phyloP scores from a whole-genome alignment of 1,140 invertebrate genomes.

The Oryzaephilus surinamensis region DNA sequence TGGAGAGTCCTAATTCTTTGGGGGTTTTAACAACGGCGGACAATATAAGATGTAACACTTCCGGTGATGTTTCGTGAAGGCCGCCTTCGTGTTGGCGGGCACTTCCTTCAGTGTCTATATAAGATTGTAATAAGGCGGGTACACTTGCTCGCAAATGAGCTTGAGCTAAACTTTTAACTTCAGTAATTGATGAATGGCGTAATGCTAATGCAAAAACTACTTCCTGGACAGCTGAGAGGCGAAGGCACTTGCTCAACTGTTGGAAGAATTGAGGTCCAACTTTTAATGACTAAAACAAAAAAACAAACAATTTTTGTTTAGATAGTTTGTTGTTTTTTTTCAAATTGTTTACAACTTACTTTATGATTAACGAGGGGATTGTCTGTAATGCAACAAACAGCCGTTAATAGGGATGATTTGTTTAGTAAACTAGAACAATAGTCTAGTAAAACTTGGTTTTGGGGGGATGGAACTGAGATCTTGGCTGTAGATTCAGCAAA shows the following conservation, averaged over 20 bases:
- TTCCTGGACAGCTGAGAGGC: conserved; percentile 77
- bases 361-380: conserved; percentile 51
- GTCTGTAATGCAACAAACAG: conserved; percentile 70
- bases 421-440: conserved; percentile 59
- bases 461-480: conserved; percentile 45
- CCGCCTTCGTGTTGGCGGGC: conserved; percentile 64
- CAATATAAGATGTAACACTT: conserved; percentile 76
- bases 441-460: conserved; percentile 64
- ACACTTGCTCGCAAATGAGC: conserved; percentile 73
- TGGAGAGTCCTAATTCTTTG: conserved; percentile 47
- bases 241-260: conserved; percentile 72
- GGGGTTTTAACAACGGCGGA: conserved; percentile 47
- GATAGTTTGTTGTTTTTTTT: no score
- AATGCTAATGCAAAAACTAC: conserved; percentile 78
- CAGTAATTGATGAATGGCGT: conserved; percentile 64
- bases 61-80: conserved; percentile 76
- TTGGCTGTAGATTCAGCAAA: conserved; percentile 46
- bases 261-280: conserved; percentile 65
- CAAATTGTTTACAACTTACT: no score
- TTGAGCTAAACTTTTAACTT: conserved; percentile 58
- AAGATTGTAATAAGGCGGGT: conserved; percentile 73
- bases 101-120: conserved; percentile 64
- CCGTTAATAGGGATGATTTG: conserved; percentile 64
- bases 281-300: conserved; percentile 51
- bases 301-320: conserved; percentile 2